Evolutionary conservation across 2,113 vertebrate genomes (phyloP).

Genomic region (Lamprotornis superbus): DNA sequence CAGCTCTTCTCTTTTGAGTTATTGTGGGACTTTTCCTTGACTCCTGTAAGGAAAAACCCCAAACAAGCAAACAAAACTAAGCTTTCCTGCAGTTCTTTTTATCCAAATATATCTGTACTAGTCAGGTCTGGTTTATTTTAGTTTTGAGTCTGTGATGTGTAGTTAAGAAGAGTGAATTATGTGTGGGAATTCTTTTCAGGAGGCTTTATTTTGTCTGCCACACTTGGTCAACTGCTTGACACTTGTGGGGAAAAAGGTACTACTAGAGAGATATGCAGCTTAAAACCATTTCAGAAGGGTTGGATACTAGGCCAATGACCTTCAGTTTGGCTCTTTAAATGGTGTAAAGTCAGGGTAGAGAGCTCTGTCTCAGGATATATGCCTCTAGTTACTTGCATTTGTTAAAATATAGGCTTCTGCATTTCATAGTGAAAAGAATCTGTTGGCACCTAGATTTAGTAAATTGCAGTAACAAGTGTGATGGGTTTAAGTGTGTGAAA

Average conservation of each 20-base stretch:
- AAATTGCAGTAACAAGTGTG: neutral
- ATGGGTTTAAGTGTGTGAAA: neutral
- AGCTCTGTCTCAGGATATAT: neutral
- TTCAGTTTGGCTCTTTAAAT: neutral
- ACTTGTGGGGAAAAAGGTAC: neutral
- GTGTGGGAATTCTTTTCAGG: neutral
- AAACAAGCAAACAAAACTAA: neutral
- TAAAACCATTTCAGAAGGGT: neutral
- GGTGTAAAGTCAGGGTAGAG: neutral
- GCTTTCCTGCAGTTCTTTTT: neutral
- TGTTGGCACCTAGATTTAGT: neutral
- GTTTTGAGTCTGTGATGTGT: neutral
- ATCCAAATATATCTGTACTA: neutral
- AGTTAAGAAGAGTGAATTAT: neutral
- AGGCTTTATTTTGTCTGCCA: neutral
- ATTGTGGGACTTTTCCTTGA: neutral
- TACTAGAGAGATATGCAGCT: neutral
- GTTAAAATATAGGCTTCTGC: neutral
- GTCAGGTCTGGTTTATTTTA: neutral
- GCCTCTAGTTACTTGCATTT: neutral
- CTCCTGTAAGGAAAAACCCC: neutral
- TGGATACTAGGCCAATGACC: neutral
- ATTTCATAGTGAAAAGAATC: neutral
- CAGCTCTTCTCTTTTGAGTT: neutral
- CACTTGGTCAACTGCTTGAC: neutral